Evolutionary conservation across 2,113 vertebrate species (phyloP).

Genomic region (Alligator sinensis): DNA sequence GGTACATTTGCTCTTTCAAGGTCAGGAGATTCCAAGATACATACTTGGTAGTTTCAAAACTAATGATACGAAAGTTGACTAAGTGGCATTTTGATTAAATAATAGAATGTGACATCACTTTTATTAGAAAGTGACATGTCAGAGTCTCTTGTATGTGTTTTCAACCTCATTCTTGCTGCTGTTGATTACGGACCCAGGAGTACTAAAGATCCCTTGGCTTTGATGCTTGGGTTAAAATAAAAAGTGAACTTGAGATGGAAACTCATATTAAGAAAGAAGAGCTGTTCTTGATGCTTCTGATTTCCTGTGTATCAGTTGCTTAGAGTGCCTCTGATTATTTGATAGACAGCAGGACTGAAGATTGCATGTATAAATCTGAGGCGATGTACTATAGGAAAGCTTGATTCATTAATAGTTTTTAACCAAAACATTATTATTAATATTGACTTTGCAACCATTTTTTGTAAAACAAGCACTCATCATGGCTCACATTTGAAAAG

Average conservation of each 20-base stretch:
- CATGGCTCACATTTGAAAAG: background rate
- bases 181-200: background rate
- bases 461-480: background rate
- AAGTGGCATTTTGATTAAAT: background rate
- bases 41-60: background rate
- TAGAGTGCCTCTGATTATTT: background rate
- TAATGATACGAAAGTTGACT: background rate
- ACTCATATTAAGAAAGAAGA: background rate
- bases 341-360: background rate
- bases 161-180: background rate
- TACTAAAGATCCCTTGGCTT: background rate
- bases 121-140: background rate
- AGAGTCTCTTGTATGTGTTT: background rate
- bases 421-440: background rate
- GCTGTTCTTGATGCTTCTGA: background rate
- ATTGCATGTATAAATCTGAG: background rate
- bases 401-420: background rate
- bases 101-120: background rate
- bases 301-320: background rate
- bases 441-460: conserved; percentile 9
- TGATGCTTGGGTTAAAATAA: rapidly evolving
- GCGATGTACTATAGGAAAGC: background rate
- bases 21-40: background rate
- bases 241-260: background rate
- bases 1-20: background rate